Base-by-base conservation (phyloP, 92 coral and sea anemone species). In the Epizoanthus stellaris region DNA sequence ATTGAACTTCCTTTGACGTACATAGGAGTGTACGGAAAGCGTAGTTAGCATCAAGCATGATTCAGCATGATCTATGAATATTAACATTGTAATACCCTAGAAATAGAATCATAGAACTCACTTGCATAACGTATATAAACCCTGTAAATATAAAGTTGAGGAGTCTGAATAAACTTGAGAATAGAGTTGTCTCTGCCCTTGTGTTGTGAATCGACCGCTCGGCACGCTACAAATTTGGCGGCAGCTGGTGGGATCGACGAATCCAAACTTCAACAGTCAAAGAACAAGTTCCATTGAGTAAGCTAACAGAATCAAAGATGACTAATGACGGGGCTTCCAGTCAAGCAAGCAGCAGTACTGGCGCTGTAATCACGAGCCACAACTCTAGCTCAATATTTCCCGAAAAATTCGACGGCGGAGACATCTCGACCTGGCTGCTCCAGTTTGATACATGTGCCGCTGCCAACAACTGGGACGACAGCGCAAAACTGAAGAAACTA, bases 151-250 rank as follows among this genome's bases (percentile, higher is more conserved):
- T 43, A 0, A 4, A 43, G 49, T 43, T 6, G 8, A 7, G 0
- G 39, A 66, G 71, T 23, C 71, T 20, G 43, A 66, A 21, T 66
- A 12, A 66, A 10, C 12, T 39, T 23, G 30, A 67, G 39, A 23
- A 67, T 67, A 67, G 72, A 67, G 38, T 67, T 67, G 43, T 7
- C 45, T 67, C 16, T 40, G 72, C n/a, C 4, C 56, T 70, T n/a
- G 39, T 53, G 57, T 74, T 30, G 36, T 30, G 36, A 30, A 30
- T 30, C 2, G 36, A 30, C 1, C 15, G 10, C 61, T 53, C 80
- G 60, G 58, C 80, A 42, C 80, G 80, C 4, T 34, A 74, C 80
- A 74, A 74, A 74, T 43, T 74, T 74, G 80, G 80, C 45, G 80
- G 54, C 53, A 39, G 53, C 19, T 34, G 61, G 39, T 53, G 80